Evolutionary conservation across 2,113 vertebrate genomes (phyloP), one percentile per base, ranked within the genome.

Genomic region (Clupea harengus): DNA sequence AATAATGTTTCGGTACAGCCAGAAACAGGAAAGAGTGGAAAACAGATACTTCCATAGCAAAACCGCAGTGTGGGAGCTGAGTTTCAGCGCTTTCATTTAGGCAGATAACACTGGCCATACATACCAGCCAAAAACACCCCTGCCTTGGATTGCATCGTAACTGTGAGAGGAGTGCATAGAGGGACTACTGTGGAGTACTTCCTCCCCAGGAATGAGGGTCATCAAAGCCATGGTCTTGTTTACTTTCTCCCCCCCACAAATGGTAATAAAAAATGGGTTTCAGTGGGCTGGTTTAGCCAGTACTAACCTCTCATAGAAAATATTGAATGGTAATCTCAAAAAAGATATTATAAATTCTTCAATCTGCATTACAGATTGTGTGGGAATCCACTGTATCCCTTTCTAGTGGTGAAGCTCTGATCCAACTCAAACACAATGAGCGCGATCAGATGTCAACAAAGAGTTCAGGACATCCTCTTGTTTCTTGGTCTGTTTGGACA

Each of bases 21-120:
- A 18, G 60, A 86, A 87, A 88, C 88, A 93, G 91, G 92, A 94
- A 90, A 88, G 90, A 89, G 90, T 89, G 83, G 89, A 91, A 89
- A 87, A 88, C 90, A 91, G 85, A 91, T 81, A 88, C 89, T 91
- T 89, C 83, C 78, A 86, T 89, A 86, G 91, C 88, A 87, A 90
- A 87, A 83, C 86, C 87, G 82, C 84, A 7, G 88, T 49, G 83
- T 67, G 83, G 57, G 82, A 88, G 67, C 87, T 52, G 81, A 47
- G 54, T 22, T 81, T 45, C 81, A 82, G 81, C 83, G 49, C 89
- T 84, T 78, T 78, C 32, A 32, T 39, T 78, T 39, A 78, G 72
- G 45, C 60, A 84, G 83, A 85, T 85, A 83, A 82, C 83, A 80
- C 84, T 15, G 32, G 32, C 13, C 8, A 57, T 44, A 82, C n/a